A percentile compares a stretch with the other conserved stretches of the same genome.
Conservation (phyloP, 2,797 vertebrate species). For the Nannoperca obscura region DNA sequence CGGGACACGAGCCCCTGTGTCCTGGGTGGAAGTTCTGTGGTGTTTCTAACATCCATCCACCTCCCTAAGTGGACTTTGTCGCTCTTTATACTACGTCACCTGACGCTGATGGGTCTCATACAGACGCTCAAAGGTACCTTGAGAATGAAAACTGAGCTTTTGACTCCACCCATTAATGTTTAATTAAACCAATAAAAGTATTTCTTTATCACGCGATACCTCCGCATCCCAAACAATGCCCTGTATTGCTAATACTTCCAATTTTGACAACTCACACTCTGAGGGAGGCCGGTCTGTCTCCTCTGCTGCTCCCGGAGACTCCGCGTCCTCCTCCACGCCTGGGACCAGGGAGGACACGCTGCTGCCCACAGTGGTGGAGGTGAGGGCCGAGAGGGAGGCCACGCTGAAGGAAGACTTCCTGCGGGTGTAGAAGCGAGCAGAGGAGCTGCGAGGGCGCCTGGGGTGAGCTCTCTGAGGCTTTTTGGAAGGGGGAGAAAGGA, state of each 20-base stretch:
- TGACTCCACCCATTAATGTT: background rate
- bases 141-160: background rate
- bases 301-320: conserved; percentile 40
- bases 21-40: no score
- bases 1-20: no score
- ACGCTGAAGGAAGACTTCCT: conserved; percentile 69
- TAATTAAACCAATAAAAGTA: background rate
- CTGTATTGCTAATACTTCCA: background rate
- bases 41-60: no score
- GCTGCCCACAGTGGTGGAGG: conserved; percentile 70
- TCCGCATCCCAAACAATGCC: background rate
- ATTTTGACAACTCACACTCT: conserved; percentile 68
- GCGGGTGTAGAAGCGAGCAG: conserved; percentile 26
- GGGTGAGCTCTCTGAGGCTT: conserved; percentile 32
- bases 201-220: background rate
- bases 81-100: no score
- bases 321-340: conserved; percentile 57
- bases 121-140: no score
- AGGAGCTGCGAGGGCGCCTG: conserved; percentile 33
- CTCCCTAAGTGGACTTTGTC: no score
- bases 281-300: conserved; percentile 56
- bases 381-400: conserved; percentile 65
- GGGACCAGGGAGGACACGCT: conserved; percentile 65
- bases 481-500: background rate
- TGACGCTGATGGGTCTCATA: no score